These are phyloP conservation scores for Hypanus sabinus DNA, from an alignment of 2,113 vertebrate genomes.

Conservation along the genomic window DNA sequence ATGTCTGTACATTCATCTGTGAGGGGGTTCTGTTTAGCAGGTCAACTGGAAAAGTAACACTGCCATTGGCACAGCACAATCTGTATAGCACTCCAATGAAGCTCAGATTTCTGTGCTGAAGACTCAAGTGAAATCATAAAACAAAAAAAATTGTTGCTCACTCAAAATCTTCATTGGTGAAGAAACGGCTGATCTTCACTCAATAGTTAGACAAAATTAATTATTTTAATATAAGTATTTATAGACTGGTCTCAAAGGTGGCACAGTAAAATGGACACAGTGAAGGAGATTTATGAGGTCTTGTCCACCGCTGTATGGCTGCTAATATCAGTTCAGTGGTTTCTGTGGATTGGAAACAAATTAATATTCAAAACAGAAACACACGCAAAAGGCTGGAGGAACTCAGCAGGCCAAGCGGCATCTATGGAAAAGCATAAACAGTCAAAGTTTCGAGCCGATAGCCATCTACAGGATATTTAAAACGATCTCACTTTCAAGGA, in stretches of 20 bases:
- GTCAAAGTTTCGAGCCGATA: too few relatives aligned
- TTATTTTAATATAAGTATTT: neutral
- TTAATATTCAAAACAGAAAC: neutral
- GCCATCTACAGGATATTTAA: too few relatives aligned
- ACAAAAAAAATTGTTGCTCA: neutral
- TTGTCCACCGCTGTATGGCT: neutral
- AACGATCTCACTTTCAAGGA: too few relatives aligned
- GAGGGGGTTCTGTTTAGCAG: neutral
- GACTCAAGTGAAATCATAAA: neutral
- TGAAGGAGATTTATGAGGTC: neutral
- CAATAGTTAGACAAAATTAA: neutral
- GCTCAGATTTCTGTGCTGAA: neutral
- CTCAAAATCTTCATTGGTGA: neutral
- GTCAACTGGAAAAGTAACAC: neutral
- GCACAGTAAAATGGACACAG: neutral
- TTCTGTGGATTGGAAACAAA: neutral
- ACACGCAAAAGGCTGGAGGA: too few relatives aligned
- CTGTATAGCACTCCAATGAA: neutral
- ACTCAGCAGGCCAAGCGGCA: too few relatives aligned
- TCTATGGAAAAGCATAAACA: too few relatives aligned
- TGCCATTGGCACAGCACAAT: neutral
- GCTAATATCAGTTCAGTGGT: neutral
- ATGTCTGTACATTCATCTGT: neutral
- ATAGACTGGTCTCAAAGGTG: neutral
- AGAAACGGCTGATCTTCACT: neutral